phyloP scores from a whole-genome alignment of 2,113 vertebrate species.

The Halichoeres trimaculatus region DNA sequence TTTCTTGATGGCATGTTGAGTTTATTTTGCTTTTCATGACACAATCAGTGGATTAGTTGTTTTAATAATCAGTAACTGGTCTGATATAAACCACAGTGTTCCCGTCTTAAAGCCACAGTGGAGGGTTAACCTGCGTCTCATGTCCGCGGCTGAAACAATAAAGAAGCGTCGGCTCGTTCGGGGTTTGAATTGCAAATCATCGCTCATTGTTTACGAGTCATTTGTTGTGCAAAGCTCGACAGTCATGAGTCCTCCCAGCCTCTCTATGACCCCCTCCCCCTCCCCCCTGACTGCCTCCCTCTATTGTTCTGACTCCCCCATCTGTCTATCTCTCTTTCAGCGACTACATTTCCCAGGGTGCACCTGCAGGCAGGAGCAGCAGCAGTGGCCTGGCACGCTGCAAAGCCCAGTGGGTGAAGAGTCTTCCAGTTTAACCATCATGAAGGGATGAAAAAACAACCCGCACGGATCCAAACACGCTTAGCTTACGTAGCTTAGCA shows the following conservation, averaged over 20 bases:
- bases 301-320: constrained; percentile 4
- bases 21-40: too few relatives aligned
- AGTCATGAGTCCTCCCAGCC: constrained; percentile 20
- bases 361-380: constrained; percentile 13
- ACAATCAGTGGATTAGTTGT: too few relatives aligned
- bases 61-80: too few relatives aligned
- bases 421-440: constrained; percentile 44
- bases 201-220: constrained; percentile 50
- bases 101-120: background rate
- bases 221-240: constrained; percentile 55
- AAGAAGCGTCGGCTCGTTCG: constrained; percentile 20
- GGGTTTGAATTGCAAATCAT: constrained; percentile 71
- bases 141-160: constrained; percentile 29
- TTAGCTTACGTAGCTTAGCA: too few relatives aligned
- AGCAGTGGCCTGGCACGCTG: background rate
- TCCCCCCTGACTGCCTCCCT: background rate
- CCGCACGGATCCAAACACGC: background rate
- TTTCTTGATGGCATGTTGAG: too few relatives aligned
- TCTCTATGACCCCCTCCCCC: background rate
- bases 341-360: constrained; percentile 59
- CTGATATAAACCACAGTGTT: background rate
- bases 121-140: background rate
- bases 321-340: background rate
- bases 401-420: constrained; percentile 14
- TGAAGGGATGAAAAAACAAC: background rate